Percentiles rank a stretch among this genome's conserved stretches.
These are phyloP conservation scores for Paramormyrops hopkinsi DNA, from an alignment of 2,797 vertebrate species.

Conservation along the genomic window DNA sequence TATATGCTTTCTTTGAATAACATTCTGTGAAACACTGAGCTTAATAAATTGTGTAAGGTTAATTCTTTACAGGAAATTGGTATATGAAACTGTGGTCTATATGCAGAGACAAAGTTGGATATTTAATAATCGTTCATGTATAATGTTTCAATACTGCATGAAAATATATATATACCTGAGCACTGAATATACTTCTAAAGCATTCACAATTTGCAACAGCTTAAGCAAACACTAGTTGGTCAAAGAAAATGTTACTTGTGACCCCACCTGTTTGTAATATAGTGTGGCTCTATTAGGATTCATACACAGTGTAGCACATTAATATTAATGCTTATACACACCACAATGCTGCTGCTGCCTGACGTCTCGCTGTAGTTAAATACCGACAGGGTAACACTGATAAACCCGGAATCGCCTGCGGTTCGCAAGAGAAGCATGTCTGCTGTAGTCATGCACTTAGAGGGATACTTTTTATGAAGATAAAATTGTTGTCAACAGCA, in stretches of 20 bases:
- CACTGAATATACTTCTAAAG: constrained; percentile 14
- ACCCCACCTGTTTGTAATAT: not conserved
- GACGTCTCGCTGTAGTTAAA: not conserved
- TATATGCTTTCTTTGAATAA: not conserved
- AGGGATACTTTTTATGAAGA: not conserved
- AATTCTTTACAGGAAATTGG: not conserved
- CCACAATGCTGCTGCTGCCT: not conserved
- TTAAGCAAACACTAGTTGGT: constrained; percentile 15
- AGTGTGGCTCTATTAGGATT: not conserved
- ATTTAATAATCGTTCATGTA: not conserved
- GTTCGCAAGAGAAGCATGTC: not conserved
- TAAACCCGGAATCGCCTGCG: not conserved
- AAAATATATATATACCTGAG: constrained; percentile 25
- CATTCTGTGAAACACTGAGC: constrained; percentile 1
- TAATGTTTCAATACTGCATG: not conserved
- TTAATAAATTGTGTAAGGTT: not conserved
- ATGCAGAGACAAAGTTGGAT: not conserved
- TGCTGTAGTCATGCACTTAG: not conserved
- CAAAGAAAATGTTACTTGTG: not conserved
- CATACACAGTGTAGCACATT: not conserved
- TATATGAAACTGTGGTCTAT: not conserved
- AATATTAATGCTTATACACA: constrained; percentile 5
- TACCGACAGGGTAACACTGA: not conserved
- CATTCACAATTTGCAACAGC: not conserved
- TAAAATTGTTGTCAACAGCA: not conserved